phyloP scores from a whole-genome alignment of 2,113 vertebrate species.

The Prolemur simus region DNA sequence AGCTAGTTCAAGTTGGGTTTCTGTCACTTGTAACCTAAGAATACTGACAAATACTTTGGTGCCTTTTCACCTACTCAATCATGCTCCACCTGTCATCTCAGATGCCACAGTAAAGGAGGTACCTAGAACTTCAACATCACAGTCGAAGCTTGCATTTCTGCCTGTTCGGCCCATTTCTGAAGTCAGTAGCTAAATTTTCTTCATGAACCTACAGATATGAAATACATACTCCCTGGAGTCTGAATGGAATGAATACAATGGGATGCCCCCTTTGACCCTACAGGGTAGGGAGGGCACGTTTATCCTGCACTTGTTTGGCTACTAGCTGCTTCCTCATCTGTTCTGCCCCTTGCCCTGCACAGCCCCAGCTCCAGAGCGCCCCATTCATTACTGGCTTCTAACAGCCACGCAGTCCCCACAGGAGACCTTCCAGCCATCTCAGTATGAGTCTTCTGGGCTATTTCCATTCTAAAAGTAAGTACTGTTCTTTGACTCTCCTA shows the following conservation, averaged over 20 bases:
- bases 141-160: neutral
- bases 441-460: neutral
- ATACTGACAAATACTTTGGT: neutral
- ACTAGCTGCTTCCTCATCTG: neutral
- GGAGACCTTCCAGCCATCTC: neutral
- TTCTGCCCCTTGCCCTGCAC: neutral
- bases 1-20: neutral
- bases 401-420: neutral
- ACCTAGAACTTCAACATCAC: neutral
- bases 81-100: neutral
- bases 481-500: neutral
- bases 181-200: neutral
- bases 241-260: neutral
- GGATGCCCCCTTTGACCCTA: neutral
- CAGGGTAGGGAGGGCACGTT: neutral
- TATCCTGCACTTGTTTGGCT: neutral
- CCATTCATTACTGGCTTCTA: neutral
- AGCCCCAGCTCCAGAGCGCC: neutral
- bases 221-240: neutral
- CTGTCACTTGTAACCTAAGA: neutral
- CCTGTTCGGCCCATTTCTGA: neutral
- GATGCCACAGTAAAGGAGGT: neutral
- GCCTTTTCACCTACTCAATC: neutral
- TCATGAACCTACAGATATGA: neutral
- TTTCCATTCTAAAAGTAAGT: neutral